Percentiles rank a stretch among this genome's conserved stretches.
Evolutionary conservation across 2,888 invertebrate species (phyloP).

Genomic region (Julus scanicus): DNA sequence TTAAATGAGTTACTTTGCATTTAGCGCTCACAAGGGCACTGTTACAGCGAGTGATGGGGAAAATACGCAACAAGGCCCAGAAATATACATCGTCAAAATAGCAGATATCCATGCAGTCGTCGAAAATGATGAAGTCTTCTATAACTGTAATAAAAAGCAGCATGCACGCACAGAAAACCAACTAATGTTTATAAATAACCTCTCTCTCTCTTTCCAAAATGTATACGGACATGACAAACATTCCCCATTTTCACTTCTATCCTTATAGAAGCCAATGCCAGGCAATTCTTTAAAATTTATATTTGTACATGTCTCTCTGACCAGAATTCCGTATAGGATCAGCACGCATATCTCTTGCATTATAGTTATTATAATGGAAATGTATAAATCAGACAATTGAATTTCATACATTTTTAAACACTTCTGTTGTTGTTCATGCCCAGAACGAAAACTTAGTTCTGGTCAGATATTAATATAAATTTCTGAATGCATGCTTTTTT

Average conservation of each 20-base stretch:
- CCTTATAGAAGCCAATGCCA: not conserved
- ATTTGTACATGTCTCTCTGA: not conserved
- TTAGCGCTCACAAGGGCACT: conserved; percentile 40
- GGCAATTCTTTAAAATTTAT: not conserved
- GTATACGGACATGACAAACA: not conserved
- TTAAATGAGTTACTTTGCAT: conserved; percentile 50
- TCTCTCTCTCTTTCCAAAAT: not conserved
- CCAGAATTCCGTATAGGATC: conserved; percentile 9
- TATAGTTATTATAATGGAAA: not conserved
- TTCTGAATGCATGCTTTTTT: not conserved
- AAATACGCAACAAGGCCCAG: not conserved
- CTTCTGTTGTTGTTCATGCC: not conserved
- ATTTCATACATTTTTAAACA: not conserved
- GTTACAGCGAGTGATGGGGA: conserved; percentile 42
- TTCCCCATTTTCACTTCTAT: not conserved
- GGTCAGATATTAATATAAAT: not conserved
- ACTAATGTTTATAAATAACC: conserved; percentile 10
- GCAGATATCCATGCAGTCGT: conserved; percentile 30
- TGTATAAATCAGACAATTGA: not conserved
- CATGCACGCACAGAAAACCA: conserved; percentile 5
- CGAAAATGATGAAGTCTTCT: conserved; percentile 36
- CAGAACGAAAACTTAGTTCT: not conserved
- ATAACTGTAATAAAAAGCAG: conserved; percentile 20
- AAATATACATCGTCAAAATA: conserved; percentile 39
- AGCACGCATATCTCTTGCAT: not conserved